phyloP scores from a whole-genome alignment of 2,797 vertebrate species.

The Sebastes glaucus region DNA sequence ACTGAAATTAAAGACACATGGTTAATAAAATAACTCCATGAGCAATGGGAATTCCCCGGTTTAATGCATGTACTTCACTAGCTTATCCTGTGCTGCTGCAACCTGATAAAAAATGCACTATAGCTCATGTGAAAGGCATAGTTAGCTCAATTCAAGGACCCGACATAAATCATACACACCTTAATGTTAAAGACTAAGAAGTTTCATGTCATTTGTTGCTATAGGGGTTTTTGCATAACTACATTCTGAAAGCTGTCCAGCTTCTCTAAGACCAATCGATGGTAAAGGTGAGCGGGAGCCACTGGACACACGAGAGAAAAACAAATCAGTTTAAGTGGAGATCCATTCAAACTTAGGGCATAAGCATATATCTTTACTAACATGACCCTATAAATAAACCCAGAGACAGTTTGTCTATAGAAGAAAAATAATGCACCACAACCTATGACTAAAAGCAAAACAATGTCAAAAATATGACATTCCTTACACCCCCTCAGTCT shows the following conservation, averaged over 20 bases:
- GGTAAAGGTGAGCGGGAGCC: conserved; percentile 51
- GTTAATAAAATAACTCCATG: conserved; percentile 31
- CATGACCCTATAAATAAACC: conserved; percentile 86
- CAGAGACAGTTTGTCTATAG: conserved; percentile 79
- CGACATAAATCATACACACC: conserved; percentile 65
- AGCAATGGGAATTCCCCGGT: conserved; percentile 12
- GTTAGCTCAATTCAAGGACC: conserved; percentile 61
- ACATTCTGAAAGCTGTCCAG: conserved; percentile 83
- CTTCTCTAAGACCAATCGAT: conserved; percentile 63
- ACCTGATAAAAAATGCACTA: conserved; percentile 71
- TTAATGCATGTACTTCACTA: conserved; percentile 56
- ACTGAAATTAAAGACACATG: conserved; percentile 31
- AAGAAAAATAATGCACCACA: conserved; percentile 80
- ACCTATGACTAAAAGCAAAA: conserved; percentile 83
- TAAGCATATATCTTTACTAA: conserved; percentile 78
- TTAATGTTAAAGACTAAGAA: conserved; percentile 68
- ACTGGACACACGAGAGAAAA: conserved; percentile 65
- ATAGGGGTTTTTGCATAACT: conserved; percentile 77
- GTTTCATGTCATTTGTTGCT: conserved; percentile 64
- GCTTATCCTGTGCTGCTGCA: conserved; percentile 79
- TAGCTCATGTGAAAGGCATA: conserved; percentile 67
- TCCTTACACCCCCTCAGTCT: conserved; percentile 70
- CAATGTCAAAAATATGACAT: conserved; percentile 75
- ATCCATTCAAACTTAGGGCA: conserved; percentile 73
- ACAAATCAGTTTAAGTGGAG: conserved; percentile 57